A percentile compares a stretch with the other conserved stretches of the same genome.
phyloP scores from a whole-genome alignment of 2,888 invertebrate genomes.

The Glyphotaelius pellucidus region DNA sequence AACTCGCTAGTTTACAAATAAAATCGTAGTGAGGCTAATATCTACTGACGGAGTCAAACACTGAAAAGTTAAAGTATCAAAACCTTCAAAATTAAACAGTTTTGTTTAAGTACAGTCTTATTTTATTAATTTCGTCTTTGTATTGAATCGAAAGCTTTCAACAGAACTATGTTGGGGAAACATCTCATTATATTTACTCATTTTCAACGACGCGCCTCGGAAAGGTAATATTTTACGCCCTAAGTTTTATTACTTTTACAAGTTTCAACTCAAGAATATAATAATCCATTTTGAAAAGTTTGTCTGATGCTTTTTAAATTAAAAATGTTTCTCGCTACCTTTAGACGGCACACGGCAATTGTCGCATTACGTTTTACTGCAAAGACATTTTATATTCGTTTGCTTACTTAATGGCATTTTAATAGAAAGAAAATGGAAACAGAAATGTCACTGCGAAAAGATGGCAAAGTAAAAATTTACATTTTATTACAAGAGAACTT shows the following conservation, averaged over 20 bases:
- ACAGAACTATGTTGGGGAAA: no score
- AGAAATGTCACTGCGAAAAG: neutral
- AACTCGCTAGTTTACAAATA: no score
- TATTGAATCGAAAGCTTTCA: no score
- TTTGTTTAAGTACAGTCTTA: no score
- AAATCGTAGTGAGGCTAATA: no score
- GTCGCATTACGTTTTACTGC: neutral
- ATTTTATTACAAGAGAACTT: neutral
- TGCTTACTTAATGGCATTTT: neutral
- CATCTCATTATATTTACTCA: no score
- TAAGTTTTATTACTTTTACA: neutral
- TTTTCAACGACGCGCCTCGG: no score
- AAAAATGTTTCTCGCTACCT: neutral
- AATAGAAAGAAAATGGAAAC: neutral
- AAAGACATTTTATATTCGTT: neutral
- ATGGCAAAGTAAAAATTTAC: neutral
- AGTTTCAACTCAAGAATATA: neutral
- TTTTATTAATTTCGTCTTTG: no score
- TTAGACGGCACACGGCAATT: neutral
- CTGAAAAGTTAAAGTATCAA: no score
- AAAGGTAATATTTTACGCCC: no score
- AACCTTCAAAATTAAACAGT: no score
- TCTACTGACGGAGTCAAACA: no score
- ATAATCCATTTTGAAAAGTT: neutral
- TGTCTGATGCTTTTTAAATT: neutral